Base-by-base conservation (phyloP, 2,113 vertebrate genomes). In the Zosterops pallidus region DNA sequence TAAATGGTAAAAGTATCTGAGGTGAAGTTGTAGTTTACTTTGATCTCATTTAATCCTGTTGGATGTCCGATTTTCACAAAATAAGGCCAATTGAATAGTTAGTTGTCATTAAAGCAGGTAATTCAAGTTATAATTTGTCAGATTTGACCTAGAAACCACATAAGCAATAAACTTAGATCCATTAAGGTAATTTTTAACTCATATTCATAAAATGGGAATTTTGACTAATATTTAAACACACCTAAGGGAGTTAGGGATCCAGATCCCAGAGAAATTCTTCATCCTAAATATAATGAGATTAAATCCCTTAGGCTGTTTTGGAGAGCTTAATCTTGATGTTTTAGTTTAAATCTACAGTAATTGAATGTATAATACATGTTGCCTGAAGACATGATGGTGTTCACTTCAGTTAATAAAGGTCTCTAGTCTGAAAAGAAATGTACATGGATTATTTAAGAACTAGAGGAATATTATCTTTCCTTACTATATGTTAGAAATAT, bases 391-490 rank as follows among this genome's bases (percentile, higher is more conserved):
- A 95, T 42, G 57, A 92, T 41, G 49, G 26, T 91, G 53, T 95
- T 95, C 91, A 75, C 16, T 57, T 76, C 85, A 86, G 87, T 59
- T 95, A 94, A 94, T 89, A 94, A 91, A 83, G 35, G 79, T 37
- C 60, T 95, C 26, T 12, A 63, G 26, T 50, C 35, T 83, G 46
- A 91, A 95, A 89, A 95, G 42, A 92, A 95, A 85, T 65, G 67
- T 85, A 62, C 75, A 95, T 94, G 87, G 75, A 95, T 97, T 96
- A 97, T 96, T 96, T 88, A 97, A 95, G 75, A 89, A 87, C 52
- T 60, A 39, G 55, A 80, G 21, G 57, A 91, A 89, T 83, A 69
- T 67, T 46, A 87, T 60, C 78, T 87, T 94, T 69, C 62, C 50
- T 60, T 91, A 84, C 25, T 37, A 14, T 50, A 42, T n/a, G 6